These are phyloP conservation scores for Pollachius pollachius DNA, from an alignment of 2,113 vertebrate species.

Conservation along the genomic window DNA sequence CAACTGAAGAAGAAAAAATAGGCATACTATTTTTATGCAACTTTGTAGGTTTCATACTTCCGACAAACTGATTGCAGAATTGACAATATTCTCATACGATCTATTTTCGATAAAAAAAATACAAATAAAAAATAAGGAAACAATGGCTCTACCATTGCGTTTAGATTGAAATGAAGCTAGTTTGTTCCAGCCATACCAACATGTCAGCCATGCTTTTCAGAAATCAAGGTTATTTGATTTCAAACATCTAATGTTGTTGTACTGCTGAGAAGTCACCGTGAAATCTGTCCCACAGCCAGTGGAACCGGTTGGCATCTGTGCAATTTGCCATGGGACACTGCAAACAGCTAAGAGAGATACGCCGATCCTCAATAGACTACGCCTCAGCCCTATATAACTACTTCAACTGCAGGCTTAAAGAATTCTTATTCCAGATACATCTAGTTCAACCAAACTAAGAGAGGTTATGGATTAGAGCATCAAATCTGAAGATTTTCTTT, in stretches of 20 bases:
- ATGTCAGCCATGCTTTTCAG: not conserved
- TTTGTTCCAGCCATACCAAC: too few relatives aligned
- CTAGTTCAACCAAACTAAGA: not conserved
- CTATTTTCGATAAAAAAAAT: too few relatives aligned
- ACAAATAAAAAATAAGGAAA: too few relatives aligned
- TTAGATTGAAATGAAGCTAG: too few relatives aligned
- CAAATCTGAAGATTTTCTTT: not conserved
- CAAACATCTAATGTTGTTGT: slow-evolving; percentile 13
- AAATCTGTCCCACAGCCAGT: slow-evolving; percentile 15
- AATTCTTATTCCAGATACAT: too few relatives aligned
- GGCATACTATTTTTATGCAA: not conserved
- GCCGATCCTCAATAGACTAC: not conserved
- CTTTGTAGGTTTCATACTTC: too few relatives aligned
- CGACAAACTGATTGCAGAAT: too few relatives aligned
- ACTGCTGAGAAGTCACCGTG: slow-evolving; percentile 41
- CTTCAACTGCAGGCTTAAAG: slow-evolving; percentile 9
- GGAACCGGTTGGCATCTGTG: slow-evolving; percentile 25
- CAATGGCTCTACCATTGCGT: too few relatives aligned
- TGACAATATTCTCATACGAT: too few relatives aligned
- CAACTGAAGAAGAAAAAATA: not conserved
- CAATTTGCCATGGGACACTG: slow-evolving; percentile 10
- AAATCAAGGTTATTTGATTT: slow-evolving; percentile 28
- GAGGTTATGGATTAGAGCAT: not conserved
- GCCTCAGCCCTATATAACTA: not conserved
- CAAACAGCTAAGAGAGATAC: not conserved